phyloP scores from a whole-genome alignment of 2,888 invertebrate species.

The Osedax frankpressi region DNA sequence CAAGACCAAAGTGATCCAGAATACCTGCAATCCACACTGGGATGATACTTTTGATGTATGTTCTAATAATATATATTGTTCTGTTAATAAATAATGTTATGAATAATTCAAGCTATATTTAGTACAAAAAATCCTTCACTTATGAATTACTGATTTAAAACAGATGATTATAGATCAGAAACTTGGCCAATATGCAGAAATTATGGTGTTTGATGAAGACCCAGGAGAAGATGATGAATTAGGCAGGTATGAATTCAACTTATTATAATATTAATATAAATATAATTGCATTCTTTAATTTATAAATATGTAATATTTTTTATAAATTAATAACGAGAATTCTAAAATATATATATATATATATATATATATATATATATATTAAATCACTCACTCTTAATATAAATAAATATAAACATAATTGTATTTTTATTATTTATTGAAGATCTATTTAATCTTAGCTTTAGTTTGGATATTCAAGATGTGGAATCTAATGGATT shows the following conservation, averaged over 20 bases:
- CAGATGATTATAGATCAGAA: slow-evolving; percentile 45
- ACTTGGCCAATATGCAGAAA: slow-evolving; percentile 49
- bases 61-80: background rate
- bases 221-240: slow-evolving; percentile 69
- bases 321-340: no score
- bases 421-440: no score
- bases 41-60: slow-evolving; percentile 92
- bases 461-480: slow-evolving; percentile 61
- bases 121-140: background rate
- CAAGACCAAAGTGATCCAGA: slow-evolving; percentile 82
- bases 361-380: no score
- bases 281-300: no score
- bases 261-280: no score
- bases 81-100: background rate
- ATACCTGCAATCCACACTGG: slow-evolving; percentile 88
- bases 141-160: slow-evolving; percentile 17
- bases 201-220: slow-evolving; percentile 83
- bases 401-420: no score
- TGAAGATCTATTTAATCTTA: slow-evolving; percentile 46
- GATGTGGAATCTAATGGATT: slow-evolving; percentile 60
- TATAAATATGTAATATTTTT: no score
- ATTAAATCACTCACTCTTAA: no score
- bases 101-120: slow-evolving; percentile 3
- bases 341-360: no score
- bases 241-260: slow-evolving; percentile 28